These are phyloP conservation scores for Xyliphius kryptos DNA, from an alignment of 2,113 vertebrate species.

Conservation along the genomic window DNA sequence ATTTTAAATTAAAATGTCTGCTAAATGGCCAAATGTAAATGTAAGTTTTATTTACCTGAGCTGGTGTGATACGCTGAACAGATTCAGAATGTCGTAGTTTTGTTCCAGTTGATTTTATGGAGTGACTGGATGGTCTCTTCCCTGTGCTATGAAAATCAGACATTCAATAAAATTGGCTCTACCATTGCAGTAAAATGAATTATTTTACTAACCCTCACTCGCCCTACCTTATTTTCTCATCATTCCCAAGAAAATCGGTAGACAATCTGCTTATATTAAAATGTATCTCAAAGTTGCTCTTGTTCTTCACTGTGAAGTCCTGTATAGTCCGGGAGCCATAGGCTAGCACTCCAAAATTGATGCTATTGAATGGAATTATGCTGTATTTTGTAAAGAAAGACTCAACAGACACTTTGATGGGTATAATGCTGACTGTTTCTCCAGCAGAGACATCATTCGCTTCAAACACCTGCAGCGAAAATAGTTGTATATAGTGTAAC, in stretches of 20 bases:
- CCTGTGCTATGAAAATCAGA: slow-evolving; percentile 12
- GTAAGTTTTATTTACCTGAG: slow-evolving; percentile 59
- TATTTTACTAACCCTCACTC: neutral
- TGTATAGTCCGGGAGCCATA: slow-evolving; percentile 59
- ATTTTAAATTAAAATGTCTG: too few species aligned
- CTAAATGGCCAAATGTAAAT: neutral
- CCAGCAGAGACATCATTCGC: slow-evolving; percentile 57
- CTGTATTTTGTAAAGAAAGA: slow-evolving; percentile 73
- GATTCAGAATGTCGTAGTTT: slow-evolving; percentile 55
- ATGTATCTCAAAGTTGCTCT: slow-evolving; percentile 63
- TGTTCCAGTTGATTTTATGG: slow-evolving; percentile 11
- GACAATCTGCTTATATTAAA: slow-evolving; percentile 59
- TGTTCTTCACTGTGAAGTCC: slow-evolving; percentile 75
- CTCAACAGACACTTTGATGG: slow-evolving; percentile 67
- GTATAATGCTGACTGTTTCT: slow-evolving; percentile 63
- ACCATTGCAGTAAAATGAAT: neutral
- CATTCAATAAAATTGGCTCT: neutral
- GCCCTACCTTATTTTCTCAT: slow-evolving; percentile 58
- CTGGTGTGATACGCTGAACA: slow-evolving; percentile 29
- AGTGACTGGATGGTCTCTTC: slow-evolving; percentile 43
- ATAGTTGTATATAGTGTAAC: neutral
- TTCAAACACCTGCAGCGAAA: slow-evolving; percentile 73
- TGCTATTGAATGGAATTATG: slow-evolving; percentile 64
- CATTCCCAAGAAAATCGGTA: slow-evolving; percentile 23
- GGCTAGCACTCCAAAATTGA: slow-evolving; percentile 73